Evolutionary conservation across 2,888 invertebrate species (phyloP).

Genomic region (Leptarthrus brevirostris): DNA sequence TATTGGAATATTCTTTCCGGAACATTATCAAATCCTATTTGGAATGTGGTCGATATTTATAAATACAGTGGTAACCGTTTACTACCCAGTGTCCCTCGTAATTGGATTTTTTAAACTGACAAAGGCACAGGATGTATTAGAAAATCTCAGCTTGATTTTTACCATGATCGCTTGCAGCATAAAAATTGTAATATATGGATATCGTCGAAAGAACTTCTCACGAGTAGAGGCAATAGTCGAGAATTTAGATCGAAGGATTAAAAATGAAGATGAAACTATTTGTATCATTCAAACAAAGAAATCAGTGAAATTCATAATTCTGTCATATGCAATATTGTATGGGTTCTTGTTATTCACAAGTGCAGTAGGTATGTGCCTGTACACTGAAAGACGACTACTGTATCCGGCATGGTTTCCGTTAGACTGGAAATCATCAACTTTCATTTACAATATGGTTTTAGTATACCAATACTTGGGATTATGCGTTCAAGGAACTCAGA

Average conservation of each 20-base stretch:
- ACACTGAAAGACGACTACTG: not conserved
- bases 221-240: not conserved
- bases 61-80: not conserved
- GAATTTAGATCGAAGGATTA: not conserved
- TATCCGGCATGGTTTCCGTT: constrained; percentile 28
- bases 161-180: constrained; percentile 6
- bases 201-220: not conserved
- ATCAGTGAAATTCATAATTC: not conserved
- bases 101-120: constrained; percentile 7
- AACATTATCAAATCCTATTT: not conserved
- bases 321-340: not conserved
- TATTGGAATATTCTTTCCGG: not conserved
- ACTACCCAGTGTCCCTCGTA: constrained; percentile 13
- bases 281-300: not conserved
- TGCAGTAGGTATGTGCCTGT: constrained; percentile 4
- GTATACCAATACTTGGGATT: not conserved
- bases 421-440: constrained; percentile 9
- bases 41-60: constrained; percentile 14
- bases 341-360: not conserved
- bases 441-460: not conserved
- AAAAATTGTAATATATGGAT: constrained; percentile 2
- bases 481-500: not conserved
- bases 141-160: constrained; percentile 12
- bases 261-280: not conserved
- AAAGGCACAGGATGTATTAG: not conserved